Percentiles rank a stretch among this genome's conserved stretches.
Evolutionary conservation across 2,113 vertebrate species (phyloP).

Genomic region (Rhabdornis inornatus): DNA sequence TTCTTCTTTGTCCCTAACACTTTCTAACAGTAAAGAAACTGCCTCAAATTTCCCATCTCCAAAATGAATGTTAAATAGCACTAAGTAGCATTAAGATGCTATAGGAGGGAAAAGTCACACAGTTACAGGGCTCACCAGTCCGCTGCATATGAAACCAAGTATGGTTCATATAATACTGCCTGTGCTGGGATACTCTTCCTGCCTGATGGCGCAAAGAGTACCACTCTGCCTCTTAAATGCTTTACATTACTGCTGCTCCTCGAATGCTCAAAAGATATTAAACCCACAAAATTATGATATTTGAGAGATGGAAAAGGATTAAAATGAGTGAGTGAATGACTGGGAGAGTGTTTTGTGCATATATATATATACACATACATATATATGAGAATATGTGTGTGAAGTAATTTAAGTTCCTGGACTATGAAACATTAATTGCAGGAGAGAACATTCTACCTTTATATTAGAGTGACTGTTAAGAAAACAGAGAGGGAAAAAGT

Average conservation of each 20-base stretch:
- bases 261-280: background rate
- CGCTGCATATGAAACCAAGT: accelerated
- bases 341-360: background rate
- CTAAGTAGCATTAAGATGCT: background rate
- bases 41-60: background rate
- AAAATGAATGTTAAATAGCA: background rate
- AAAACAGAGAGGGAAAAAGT: background rate
- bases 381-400: background rate
- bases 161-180: accelerated
- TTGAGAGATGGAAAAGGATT: background rate
- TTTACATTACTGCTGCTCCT: background rate
- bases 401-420: background rate
- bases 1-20: background rate
- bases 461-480: background rate
- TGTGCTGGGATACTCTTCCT: background rate
- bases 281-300: background rate
- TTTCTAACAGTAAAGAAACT: background rate
- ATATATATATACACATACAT: accelerated
- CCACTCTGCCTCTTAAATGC: background rate
- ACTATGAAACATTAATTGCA: background rate
- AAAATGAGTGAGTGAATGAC: background rate
- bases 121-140: background rate
- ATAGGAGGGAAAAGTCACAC: background rate
- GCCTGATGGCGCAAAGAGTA: background rate
- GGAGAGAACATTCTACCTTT: background rate